A percentile compares a stretch with the other conserved stretches of the same genome.
Evolutionary conservation across 2,888 invertebrate genomes (phyloP).

Genomic region (Creontiades dilutus): DNA sequence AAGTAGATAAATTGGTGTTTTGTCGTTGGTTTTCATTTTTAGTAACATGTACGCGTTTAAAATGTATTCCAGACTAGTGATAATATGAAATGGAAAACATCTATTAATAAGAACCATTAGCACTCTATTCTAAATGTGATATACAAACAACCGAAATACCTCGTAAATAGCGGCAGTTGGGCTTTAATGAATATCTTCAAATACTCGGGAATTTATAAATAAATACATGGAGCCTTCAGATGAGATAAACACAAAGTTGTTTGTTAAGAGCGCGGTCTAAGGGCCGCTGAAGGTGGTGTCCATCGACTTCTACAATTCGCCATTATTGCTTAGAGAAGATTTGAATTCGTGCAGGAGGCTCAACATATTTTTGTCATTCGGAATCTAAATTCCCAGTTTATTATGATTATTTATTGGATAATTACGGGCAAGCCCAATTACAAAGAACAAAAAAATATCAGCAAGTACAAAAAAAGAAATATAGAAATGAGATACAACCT

Average conservation of each 20-base stretch:
- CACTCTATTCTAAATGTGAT: not conserved
- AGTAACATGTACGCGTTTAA: too few species aligned
- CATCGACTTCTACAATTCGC: not conserved
- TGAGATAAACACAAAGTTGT: not conserved
- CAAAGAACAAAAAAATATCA: too few species aligned
- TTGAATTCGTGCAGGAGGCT: not conserved
- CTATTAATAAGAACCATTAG: not conserved
- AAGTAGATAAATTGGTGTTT: too few species aligned
- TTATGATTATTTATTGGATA: too few species aligned
- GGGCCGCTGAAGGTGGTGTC: not conserved
- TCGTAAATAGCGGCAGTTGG: not conserved
- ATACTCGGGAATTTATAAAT: conserved; percentile 1
- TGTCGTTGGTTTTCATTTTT: too few species aligned
- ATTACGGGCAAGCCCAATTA: too few species aligned
- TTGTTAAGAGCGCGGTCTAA: not conserved
- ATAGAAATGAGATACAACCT: too few species aligned
- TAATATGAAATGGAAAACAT: too few species aligned
- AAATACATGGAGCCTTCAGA: conserved; percentile 8
- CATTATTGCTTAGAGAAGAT: not conserved
- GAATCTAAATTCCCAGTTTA: too few species aligned
- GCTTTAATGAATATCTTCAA: conserved; percentile 8
- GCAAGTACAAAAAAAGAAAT: too few species aligned
- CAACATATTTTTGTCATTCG: not conserved
- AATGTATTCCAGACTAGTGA: too few species aligned
- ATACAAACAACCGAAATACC: conserved; percentile 4